Evolutionary conservation across 2,888 invertebrate species (phyloP).

Genomic region (Conops quadrifasciatus): DNA sequence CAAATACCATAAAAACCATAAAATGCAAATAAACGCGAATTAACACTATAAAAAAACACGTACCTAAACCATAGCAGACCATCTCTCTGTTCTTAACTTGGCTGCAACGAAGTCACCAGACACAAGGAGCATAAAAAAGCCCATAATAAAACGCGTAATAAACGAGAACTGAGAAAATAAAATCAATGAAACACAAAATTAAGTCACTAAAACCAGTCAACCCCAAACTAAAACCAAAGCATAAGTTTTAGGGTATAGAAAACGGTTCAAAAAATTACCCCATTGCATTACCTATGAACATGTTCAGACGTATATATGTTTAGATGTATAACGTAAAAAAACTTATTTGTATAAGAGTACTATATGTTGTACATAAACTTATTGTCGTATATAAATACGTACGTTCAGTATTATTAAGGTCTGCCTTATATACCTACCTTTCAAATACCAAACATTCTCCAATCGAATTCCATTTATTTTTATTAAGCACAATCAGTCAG

Average conservation of each 20-base stretch:
- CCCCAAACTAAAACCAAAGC: conserved; percentile 21
- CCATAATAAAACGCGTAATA: conserved; percentile 26
- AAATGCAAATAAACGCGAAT: conserved; percentile 43
- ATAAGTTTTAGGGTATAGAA: neutral
- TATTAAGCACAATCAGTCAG: conserved; percentile 10
- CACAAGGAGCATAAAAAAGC: conserved; percentile 15
- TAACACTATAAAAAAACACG: conserved; percentile 43
- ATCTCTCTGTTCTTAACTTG: conserved; percentile 50
- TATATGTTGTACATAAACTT: no score
- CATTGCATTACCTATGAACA: no score
- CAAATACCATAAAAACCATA: no score
- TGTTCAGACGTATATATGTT: no score
- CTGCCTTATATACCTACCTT: no score
- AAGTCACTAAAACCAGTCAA: conserved; percentile 29
- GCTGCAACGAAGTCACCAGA: conserved; percentile 50
- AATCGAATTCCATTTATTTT: conserved; percentile 32
- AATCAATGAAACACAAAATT: neutral
- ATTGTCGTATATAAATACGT: no score
- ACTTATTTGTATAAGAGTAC: no score
- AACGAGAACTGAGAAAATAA: conserved; percentile 10
- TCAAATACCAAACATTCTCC: conserved; percentile 20
- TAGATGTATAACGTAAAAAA: no score
- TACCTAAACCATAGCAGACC: conserved; percentile 47
- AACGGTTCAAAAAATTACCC: conserved; percentile 8
- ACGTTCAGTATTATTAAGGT: no score